These are phyloP conservation scores for Physeter macrocephalus DNA, from an alignment of 2,113 vertebrate species.

Conservation along the genomic window DNA sequence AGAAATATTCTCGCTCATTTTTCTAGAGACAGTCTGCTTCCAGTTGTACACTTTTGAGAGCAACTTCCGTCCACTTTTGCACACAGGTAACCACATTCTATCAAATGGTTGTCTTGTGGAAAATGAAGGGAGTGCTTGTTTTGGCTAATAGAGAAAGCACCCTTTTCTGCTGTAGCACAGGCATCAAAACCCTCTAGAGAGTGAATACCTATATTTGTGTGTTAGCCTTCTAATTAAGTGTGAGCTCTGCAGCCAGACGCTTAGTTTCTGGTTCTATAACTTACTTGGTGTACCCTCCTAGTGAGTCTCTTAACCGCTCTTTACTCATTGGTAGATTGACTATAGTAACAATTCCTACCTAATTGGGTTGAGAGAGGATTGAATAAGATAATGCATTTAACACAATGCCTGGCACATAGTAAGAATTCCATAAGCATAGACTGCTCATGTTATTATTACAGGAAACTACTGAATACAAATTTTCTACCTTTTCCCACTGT, in stretches of 20 bases:
- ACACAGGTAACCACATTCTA: neutral
- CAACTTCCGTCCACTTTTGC: rapidly evolving
- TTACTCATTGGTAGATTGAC: neutral
- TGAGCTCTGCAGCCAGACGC: too few species aligned
- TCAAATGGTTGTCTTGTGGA: too few species aligned
- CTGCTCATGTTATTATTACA: neutral
- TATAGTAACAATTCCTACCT: neutral
- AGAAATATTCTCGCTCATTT: neutral
- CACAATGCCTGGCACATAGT: too few species aligned
- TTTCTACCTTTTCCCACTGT: neutral
- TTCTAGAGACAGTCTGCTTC: neutral
- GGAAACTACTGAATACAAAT: neutral
- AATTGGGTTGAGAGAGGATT: neutral
- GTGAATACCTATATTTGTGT: neutral
- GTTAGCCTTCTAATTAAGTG: too few species aligned
- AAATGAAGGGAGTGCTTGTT: rapidly evolving
- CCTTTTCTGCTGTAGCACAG: rapidly evolving
- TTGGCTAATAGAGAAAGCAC: neutral
- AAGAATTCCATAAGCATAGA: too few species aligned
- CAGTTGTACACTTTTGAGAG: rapidly evolving
- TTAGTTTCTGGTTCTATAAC: too few species aligned
- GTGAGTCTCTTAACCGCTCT: neutral
- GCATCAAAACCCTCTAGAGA: neutral
- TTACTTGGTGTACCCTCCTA: rapidly evolving
- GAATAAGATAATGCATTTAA: neutral